phyloP scores from a whole-genome alignment of 2,888 invertebrate species.

The Aspidapion aeneum region DNA sequence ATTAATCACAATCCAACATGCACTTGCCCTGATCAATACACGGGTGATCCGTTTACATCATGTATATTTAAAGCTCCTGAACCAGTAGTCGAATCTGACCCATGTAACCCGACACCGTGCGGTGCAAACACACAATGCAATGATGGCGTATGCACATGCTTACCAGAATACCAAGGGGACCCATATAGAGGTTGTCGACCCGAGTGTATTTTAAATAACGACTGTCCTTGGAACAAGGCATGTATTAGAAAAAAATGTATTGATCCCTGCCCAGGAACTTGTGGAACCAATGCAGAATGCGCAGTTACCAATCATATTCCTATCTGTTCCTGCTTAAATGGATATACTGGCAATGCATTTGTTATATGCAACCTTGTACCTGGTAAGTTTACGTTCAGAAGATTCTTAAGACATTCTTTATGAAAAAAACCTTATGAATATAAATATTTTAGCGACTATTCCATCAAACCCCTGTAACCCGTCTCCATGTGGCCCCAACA shows the following conservation, averaged over 20 bases:
- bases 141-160: constrained; percentile 67
- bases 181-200: constrained; percentile 75
- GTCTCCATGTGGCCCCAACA: constrained; percentile 58
- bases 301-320: constrained; percentile 74
- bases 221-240: constrained; percentile 67
- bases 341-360: constrained; percentile 73
- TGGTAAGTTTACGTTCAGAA: constrained; percentile 42
- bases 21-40: constrained; percentile 57
- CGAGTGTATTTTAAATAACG: constrained; percentile 73
- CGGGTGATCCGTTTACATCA: constrained; percentile 60
- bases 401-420: neutral
- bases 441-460: constrained; percentile 28
- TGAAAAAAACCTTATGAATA: constrained; percentile 24
- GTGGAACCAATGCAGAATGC: constrained; percentile 72
- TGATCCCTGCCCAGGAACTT: constrained; percentile 76
- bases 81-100: constrained; percentile 38
- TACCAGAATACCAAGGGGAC: constrained; percentile 72
- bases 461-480: constrained; percentile 51
- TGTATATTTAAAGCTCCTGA: constrained; percentile 51
- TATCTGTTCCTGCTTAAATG: constrained; percentile 68
- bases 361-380: constrained; percentile 52
- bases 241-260: constrained; percentile 71
- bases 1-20: constrained; percentile 69
- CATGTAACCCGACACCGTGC: constrained; percentile 57
- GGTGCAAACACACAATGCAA: constrained; percentile 71